phyloP scores from a whole-genome alignment of 2,797 vertebrate species.

The Hypotaenidia philippensis region DNA sequence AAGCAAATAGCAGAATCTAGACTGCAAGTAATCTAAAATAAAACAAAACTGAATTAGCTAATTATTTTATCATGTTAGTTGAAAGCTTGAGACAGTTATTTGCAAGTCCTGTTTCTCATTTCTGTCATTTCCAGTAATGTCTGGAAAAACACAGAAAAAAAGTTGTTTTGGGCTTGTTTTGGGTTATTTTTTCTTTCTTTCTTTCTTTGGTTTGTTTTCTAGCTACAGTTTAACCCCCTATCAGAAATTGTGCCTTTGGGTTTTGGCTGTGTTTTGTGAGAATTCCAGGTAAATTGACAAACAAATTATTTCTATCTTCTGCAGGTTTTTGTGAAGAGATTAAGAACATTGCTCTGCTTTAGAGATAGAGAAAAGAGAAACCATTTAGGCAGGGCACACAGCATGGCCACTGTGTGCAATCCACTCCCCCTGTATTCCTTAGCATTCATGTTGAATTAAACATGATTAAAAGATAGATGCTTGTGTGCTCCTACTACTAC shows the following conservation, averaged over 20 bases:
- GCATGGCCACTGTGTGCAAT: accelerated
- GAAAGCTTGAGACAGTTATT: neutral
- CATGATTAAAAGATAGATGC: accelerated
- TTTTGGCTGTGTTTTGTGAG: neutral
- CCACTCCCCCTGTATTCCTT: neutral
- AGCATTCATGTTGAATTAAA: neutral
- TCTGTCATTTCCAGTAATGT: neutral
- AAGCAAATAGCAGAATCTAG: neutral
- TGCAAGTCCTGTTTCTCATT: constrained; percentile 26
- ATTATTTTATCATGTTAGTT: constrained; percentile 22
- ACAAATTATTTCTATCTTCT: neutral
- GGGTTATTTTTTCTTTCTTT: neutral
- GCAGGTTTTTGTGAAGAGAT: neutral
- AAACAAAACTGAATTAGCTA: constrained; percentile 30
- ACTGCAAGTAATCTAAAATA: neutral
- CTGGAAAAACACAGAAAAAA: neutral
- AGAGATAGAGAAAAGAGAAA: neutral
- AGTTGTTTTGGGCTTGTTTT: neutral
- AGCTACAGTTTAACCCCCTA: neutral
- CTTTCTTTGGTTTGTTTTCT: neutral
- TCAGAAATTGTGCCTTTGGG: neutral
- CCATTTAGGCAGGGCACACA: neutral
- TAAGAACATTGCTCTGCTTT: neutral
- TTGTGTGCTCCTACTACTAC: neutral
- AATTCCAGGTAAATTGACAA: neutral